A percentile compares a stretch with the other conserved stretches of the same genome.
These are phyloP conservation scores for Drosophila kanekoi DNA, from an alignment of 2,888 invertebrate species.

Conservation along the genomic window DNA sequence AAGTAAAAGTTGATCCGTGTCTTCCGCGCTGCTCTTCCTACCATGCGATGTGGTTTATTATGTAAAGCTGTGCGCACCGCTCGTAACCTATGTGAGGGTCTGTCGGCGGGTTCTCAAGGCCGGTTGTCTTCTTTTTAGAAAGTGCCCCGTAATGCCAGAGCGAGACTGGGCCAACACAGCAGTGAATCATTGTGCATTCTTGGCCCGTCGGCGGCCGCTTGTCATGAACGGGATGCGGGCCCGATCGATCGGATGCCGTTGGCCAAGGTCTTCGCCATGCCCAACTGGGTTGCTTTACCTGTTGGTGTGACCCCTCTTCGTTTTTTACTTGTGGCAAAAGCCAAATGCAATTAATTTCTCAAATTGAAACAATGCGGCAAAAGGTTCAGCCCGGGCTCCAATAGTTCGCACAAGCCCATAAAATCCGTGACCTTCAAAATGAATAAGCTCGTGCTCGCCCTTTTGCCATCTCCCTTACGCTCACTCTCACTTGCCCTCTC, in stretches of 20 bases:
- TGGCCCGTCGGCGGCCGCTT: slow-evolving; percentile 6
- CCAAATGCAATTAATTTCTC: slow-evolving; percentile 40
- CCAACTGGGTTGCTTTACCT: slow-evolving; percentile 4
- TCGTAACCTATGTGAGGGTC: slow-evolving; percentile 48
- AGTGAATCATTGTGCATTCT: slow-evolving; percentile 32
- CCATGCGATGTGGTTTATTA: slow-evolving; percentile 41
- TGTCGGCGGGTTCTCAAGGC: slow-evolving; percentile 57
- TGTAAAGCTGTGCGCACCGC: slow-evolving; percentile 56
- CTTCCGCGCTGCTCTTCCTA: slow-evolving; percentile 24
- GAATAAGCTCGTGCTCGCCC: slow-evolving; percentile 30
- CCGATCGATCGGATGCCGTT: slow-evolving; percentile 2
- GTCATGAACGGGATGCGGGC: slow-evolving; percentile 27
- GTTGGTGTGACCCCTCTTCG: slow-evolving; percentile 26
- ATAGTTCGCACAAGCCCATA: slow-evolving; percentile 9
- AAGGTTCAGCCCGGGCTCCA: neutral
- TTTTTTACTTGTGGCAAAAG: neutral
- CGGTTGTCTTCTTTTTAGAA: slow-evolving; percentile 61
- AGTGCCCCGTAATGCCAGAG: slow-evolving; percentile 45
- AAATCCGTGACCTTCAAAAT: slow-evolving; percentile 42
- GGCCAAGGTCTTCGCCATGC: slow-evolving; percentile 14
- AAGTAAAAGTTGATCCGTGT: slow-evolving; percentile 71
- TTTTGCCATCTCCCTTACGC: neutral
- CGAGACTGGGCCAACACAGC: slow-evolving; percentile 9
- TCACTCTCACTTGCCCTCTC: neutral
- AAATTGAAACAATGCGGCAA: slow-evolving; percentile 29